Conservation (phyloP, 1,140 invertebrate genomes). For the Rhagoletis pomonella region DNA sequence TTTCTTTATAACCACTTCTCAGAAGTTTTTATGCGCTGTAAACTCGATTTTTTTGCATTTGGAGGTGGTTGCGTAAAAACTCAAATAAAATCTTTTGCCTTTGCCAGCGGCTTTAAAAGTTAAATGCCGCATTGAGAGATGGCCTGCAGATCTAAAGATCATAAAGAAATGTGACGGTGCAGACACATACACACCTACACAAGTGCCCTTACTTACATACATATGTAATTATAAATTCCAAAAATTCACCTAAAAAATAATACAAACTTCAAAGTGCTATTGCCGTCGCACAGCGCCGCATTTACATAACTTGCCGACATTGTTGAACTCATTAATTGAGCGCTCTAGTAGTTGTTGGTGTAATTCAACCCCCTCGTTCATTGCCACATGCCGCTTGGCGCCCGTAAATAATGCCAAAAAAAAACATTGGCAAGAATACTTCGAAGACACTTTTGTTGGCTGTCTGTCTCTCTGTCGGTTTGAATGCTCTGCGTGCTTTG, state of each 20-base stretch:
- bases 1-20: neutral
- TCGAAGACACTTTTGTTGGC: conserved; percentile 1
- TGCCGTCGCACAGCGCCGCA: neutral
- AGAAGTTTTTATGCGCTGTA: neutral
- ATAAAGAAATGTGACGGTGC: too few species aligned
- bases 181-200: neutral
- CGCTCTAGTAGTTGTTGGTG: neutral
- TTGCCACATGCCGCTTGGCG: conserved; percentile 20
- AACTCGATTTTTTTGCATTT: too few species aligned
- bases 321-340: conserved; percentile 43
- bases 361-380: neutral
- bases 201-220: too few species aligned
- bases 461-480: neutral
- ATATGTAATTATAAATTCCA: neutral
- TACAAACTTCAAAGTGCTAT: neutral
- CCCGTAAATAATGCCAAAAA: conserved; percentile 29
- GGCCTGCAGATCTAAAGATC: neutral
- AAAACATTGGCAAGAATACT: neutral
- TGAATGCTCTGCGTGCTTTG: too few species aligned
- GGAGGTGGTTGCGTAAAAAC: too few species aligned
- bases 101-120: conserved; percentile 3
- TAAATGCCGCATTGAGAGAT: neutral
- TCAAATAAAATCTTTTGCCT: neutral
- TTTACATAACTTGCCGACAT: conserved; percentile 43
- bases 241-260: conserved; percentile 4